A percentile compares a stretch with the other conserved stretches of the same genome.
Evolutionary conservation across 2,113 vertebrate species (phyloP).

Genomic region (Morone saxatilis): DNA sequence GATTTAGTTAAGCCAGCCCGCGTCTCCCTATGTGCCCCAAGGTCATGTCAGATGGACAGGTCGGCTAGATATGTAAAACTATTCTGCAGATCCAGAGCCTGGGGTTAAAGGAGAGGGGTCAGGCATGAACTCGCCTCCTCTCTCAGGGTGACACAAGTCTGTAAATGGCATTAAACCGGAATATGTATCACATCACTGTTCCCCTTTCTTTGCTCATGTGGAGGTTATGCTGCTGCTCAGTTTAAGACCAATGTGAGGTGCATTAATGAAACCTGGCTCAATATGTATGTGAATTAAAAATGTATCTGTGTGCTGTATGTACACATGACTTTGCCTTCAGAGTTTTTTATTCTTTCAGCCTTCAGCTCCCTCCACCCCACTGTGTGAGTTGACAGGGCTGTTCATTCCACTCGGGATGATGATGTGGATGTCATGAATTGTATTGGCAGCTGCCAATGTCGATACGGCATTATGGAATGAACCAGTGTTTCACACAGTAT

Average conservation of each 20-base stretch:
- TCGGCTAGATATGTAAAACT: conserved; percentile 82
- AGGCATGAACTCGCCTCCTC: conserved; percentile 63
- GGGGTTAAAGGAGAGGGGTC: conserved; percentile 77
- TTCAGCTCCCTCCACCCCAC: conserved; percentile 59
- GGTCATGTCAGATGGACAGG: conserved; percentile 80
- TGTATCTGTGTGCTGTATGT: conserved; percentile 40
- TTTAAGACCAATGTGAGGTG: conserved; percentile 1
- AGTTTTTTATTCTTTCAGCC: conserved; percentile 32
- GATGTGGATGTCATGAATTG: conserved; percentile 84
- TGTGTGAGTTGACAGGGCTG: conserved; percentile 79
- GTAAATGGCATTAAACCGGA: conserved; percentile 68
- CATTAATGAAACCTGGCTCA: conserved; percentile 28
- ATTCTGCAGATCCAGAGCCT: conserved; percentile 72
- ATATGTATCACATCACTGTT: conserved; percentile 26
- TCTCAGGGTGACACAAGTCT: conserved; percentile 74
- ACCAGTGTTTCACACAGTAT: conserved; percentile 86
- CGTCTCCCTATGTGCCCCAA: conserved; percentile 51
- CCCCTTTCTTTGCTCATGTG: conserved; percentile 30
- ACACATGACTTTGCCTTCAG: conserved; percentile 50
- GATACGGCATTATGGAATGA: conserved; percentile 83
- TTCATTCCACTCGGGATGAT: conserved; percentile 82
- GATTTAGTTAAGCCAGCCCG: conserved; percentile 80
- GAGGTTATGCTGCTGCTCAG: conserved; percentile 16
- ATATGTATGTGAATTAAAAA: conserved; percentile 27
- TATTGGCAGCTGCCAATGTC: conserved; percentile 89